Evolutionary conservation across 2,797 vertebrate species (phyloP).

Genomic region (Liparis tanakae): DNA sequence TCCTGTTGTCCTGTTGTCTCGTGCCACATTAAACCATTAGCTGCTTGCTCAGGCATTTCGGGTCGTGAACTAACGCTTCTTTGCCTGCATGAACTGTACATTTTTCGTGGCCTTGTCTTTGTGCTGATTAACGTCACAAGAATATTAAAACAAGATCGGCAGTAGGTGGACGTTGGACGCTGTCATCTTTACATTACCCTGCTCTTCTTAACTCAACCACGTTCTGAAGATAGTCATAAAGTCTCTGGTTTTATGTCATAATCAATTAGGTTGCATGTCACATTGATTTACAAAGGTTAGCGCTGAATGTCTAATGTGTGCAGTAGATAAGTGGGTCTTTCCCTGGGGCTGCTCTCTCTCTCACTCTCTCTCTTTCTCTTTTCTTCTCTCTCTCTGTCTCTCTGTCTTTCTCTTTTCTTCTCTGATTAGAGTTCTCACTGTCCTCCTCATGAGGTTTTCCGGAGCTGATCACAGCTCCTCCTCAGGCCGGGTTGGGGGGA

Average conservation of each 20-base stretch:
- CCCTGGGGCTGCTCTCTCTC: conserved; percentile 50
- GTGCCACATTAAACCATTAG: conserved; percentile 59
- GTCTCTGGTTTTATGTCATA: conserved; percentile 1
- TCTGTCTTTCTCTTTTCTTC: conserved; percentile 35
- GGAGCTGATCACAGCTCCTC: conserved; percentile 57
- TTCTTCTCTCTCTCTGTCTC: neutral
- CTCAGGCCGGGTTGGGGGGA: conserved; percentile 57
- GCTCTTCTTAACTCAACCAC: conserved; percentile 18
- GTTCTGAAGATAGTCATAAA: conserved; percentile 20
- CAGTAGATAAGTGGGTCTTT: conserved; percentile 55
- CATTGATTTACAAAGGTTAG: conserved; percentile 49
- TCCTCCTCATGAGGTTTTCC: conserved; percentile 50
- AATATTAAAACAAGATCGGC: conserved; percentile 4
- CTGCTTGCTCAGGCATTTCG: conserved; percentile 55
- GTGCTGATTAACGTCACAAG: conserved; percentile 17
- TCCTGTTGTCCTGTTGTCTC: too few relatives aligned
- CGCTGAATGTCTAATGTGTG: conserved; percentile 45
- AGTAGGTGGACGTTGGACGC: neutral
- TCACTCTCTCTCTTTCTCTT: conserved; percentile 16
- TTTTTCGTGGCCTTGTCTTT: conserved; percentile 13
- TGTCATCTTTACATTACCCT: neutral
- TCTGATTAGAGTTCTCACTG: conserved; percentile 54
- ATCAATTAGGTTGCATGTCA: conserved; percentile 51
- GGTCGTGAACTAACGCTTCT: conserved; percentile 29
- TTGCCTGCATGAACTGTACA: conserved; percentile 29